phyloP scores from a whole-genome alignment of 1,140 invertebrate genomes.

The Microplitis demolitor region DNA sequence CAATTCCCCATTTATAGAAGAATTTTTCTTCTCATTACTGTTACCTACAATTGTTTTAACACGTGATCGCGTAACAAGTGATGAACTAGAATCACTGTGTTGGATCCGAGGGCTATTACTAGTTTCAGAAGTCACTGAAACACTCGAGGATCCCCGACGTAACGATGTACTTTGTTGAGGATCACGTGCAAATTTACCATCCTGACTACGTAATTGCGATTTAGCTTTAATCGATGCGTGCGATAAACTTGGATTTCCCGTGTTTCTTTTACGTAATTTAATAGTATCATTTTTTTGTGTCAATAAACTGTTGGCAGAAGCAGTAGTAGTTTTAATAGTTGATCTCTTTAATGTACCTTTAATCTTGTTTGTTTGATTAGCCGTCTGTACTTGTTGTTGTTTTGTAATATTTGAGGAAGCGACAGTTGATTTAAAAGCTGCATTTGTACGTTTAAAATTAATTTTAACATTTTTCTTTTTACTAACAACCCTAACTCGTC shows the following conservation, averaged over 20 bases:
- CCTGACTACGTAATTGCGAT: constrained; percentile 46
- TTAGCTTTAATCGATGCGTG: constrained; percentile 48
- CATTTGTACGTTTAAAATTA: constrained; percentile 18
- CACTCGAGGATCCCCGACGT: constrained; percentile 23
- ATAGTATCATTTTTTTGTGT: neutral
- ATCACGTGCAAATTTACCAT: constrained; percentile 51
- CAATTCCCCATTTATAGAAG: neutral
- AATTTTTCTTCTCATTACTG: neutral
- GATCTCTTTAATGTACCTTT: constrained; percentile 4
- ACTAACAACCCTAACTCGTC: constrained; percentile 39
- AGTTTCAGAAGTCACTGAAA: neutral
- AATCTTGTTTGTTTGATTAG: neutral
- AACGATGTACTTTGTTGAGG: constrained; percentile 17
- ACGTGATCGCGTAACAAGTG: constrained; percentile 22
- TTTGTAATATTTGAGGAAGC: neutral
- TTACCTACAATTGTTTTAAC: constrained; percentile 21
- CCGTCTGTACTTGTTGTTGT: neutral
- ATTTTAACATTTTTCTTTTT: constrained; percentile 48
- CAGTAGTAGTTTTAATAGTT: neutral
- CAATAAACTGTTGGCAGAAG: neutral
- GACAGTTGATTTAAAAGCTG: neutral
- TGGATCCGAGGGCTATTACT: neutral
- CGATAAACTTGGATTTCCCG: constrained; percentile 36
- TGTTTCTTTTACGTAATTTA: constrained; percentile 32
- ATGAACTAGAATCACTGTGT: constrained; percentile 1